A percentile compares a stretch with the other conserved stretches of the same genome.
These are phyloP conservation scores for Panthera leo DNA, from an alignment of 2,113 vertebrate genomes.

Conservation along the genomic window DNA sequence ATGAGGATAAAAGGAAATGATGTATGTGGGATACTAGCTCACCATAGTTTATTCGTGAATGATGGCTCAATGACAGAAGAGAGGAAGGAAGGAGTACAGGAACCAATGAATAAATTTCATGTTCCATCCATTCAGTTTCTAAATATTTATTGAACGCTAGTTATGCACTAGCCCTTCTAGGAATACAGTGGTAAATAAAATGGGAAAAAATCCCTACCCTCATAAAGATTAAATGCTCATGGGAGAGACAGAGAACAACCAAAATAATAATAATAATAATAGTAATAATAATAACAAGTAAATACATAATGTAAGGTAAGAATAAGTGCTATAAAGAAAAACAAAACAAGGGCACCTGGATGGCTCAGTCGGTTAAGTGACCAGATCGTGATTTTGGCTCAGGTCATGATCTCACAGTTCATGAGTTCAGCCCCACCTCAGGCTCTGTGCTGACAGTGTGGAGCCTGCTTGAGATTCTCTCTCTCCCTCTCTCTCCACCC, in stretches of 20 bases:
- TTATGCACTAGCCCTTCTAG: background rate
- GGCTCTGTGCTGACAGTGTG: too few relatives aligned
- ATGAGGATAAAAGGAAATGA: background rate
- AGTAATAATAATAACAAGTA: background rate
- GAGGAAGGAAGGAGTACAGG: background rate
- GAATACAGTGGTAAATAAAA: background rate
- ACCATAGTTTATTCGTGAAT: background rate
- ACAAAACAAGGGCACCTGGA: background rate
- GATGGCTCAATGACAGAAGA: background rate
- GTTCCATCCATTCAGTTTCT: background rate
- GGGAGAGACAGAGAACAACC: background rate
- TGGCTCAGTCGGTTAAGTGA: too few relatives aligned
- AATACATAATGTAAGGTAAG: background rate
- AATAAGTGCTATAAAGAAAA: constrained; percentile 8
- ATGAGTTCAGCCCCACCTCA: too few relatives aligned
- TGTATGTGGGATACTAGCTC: background rate
- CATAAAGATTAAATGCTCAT: background rate
- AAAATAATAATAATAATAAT: background rate
- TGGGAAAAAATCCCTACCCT: background rate
- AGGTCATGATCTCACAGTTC: too few relatives aligned
- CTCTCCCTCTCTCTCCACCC: too few relatives aligned
- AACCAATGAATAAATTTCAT: background rate
- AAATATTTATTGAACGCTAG: background rate
- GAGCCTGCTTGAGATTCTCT: too few relatives aligned
- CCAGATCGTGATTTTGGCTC: too few relatives aligned